A percentile compares a stretch with the other conserved stretches of the same genome.
Conservation (phyloP, 2,888 invertebrate species). For the Cerastis rubricosa region DNA sequence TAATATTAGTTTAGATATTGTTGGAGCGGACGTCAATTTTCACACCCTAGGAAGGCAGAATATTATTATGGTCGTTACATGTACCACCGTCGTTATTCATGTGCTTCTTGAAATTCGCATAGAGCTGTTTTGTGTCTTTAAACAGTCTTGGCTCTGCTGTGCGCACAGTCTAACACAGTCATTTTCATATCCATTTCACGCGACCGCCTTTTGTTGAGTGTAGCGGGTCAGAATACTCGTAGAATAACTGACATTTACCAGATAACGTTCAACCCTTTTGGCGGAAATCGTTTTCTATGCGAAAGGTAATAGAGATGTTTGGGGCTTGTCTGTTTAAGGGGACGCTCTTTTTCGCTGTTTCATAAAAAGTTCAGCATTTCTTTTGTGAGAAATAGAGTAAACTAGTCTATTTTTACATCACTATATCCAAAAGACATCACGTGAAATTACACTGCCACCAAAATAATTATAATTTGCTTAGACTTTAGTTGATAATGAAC, state of each 20-base stretch:
- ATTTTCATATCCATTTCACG: slow-evolving; percentile 71
- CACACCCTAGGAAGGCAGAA: too few relatives aligned
- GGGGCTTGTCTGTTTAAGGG: slow-evolving; percentile 11
- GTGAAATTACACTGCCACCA: neutral
- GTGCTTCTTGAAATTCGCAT: too few relatives aligned
- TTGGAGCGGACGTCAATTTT: too few relatives aligned
- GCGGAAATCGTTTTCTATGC: slow-evolving; percentile 36
- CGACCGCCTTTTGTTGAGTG: slow-evolving; percentile 57
- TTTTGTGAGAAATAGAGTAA: too few relatives aligned
- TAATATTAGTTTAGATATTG: too few relatives aligned
- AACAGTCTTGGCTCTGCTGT: too few relatives aligned
- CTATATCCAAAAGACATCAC: neutral
- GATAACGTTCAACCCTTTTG: slow-evolving; percentile 64
- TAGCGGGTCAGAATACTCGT: slow-evolving; percentile 45
- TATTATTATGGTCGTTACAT: too few relatives aligned
- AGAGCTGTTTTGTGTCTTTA: too few relatives aligned
- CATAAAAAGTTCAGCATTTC: too few relatives aligned
- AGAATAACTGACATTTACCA: slow-evolving; percentile 55
- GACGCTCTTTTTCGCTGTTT: neutral
- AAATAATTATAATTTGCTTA: neutral
- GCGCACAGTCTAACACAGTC: slow-evolving; percentile 57
- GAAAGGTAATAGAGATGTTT: slow-evolving; percentile 47
- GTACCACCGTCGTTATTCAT: too few relatives aligned
- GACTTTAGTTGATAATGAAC: too few relatives aligned
- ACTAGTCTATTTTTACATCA: neutral